Conservation (phyloP, 1,140 invertebrate genomes). For the Delia radicum region DNA sequence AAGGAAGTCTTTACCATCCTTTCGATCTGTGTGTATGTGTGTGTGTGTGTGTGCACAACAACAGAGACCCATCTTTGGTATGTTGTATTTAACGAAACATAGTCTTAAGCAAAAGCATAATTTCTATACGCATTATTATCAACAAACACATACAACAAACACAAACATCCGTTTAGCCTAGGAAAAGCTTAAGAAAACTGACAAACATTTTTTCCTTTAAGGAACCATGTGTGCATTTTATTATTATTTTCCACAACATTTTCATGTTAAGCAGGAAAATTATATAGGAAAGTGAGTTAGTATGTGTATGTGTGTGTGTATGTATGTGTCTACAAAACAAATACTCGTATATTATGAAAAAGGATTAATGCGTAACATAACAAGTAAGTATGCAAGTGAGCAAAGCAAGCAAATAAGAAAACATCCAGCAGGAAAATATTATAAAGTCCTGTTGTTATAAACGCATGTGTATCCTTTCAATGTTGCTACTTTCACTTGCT, state of each 20-base stretch:
- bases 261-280: not conserved
- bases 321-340: constrained; percentile 12
- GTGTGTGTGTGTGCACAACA: no score
- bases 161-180: not conserved
- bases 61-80: not conserved
- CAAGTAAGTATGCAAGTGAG: not conserved
- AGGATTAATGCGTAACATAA: constrained; percentile 20
- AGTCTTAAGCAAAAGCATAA: not conserved
- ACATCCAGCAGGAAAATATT: not conserved
- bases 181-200: constrained; percentile 17
- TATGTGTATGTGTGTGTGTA: not conserved
- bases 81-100: not conserved
- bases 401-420: not conserved
- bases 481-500: not conserved
- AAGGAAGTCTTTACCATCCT: constrained; percentile 7
- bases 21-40: not conserved
- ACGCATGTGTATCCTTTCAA: not conserved
- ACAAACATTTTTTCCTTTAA: constrained; percentile 8
- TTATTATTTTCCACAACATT: constrained; percentile 1
- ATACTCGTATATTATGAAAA: constrained; percentile 24
- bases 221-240: constrained; percentile 18
- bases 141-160: not conserved
- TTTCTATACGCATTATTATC: not conserved
- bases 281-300: not conserved
- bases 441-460: constrained; percentile 11